Evolutionary conservation across 1,140 invertebrate species (phyloP).

Genomic region (Apis florea): DNA sequence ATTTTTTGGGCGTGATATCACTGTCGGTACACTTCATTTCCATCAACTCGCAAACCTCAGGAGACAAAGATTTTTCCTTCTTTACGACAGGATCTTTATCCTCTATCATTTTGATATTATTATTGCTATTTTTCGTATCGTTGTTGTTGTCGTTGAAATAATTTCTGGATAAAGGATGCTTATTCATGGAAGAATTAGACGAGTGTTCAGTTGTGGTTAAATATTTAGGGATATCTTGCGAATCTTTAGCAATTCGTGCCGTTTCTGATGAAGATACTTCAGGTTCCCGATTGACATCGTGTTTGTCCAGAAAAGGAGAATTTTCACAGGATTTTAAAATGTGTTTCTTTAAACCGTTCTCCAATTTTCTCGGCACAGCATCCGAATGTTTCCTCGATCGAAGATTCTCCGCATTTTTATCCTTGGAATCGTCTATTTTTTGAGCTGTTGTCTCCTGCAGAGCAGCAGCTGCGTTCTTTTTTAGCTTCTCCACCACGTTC

Average conservation of each 20-base stretch:
- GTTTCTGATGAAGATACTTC: conserved; percentile 31
- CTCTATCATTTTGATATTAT: conserved; percentile 38
- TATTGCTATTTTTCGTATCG: conserved; percentile 59
- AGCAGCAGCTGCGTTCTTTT: conserved; percentile 73
- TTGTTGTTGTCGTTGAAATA: conserved; percentile 56
- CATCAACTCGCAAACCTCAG: not conserved
- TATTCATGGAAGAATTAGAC: not conserved
- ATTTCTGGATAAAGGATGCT: conserved; percentile 10
- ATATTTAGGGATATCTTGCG: not conserved
- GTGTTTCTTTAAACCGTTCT: conserved; percentile 73
- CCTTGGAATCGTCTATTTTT: conserved; percentile 32
- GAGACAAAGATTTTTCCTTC: conserved; percentile 39
- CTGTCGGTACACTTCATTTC: too few relatives aligned
- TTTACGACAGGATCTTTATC: conserved; percentile 29
- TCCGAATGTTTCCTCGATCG: conserved; percentile 26
- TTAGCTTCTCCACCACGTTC: conserved; percentile 77
- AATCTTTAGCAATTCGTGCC: not conserved
- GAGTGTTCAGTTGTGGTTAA: not conserved
- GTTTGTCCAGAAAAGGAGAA: not conserved
- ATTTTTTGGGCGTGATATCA: not conserved
- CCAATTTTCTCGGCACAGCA: conserved; percentile 57
- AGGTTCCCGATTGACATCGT: not conserved
- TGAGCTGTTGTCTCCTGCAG: conserved; percentile 48
- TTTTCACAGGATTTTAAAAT: conserved; percentile 72
- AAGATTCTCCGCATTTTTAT: conserved; percentile 6